Evolutionary conservation across 2,797 vertebrate genomes (phyloP).

Genomic region (Anguilla obscura): DNA sequence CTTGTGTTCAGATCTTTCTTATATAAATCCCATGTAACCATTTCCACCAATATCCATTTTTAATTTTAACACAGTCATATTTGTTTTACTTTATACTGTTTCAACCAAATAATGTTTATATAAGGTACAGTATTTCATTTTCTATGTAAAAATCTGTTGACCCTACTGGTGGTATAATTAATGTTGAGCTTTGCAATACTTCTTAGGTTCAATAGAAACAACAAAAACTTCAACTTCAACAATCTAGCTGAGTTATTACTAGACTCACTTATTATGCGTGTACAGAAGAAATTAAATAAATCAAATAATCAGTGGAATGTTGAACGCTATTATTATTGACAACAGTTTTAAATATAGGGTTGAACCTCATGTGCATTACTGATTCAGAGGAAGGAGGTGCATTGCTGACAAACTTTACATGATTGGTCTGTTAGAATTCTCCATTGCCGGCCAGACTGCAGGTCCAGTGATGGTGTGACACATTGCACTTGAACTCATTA

Average conservation of each 20-base stretch:
- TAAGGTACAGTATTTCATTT: not conserved
- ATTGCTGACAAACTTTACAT: not conserved
- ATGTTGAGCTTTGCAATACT: not conserved
- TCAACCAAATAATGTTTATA: not conserved
- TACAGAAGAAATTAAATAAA: not conserved
- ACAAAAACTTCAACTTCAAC: not conserved
- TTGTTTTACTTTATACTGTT: not conserved
- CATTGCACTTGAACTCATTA: not conserved
- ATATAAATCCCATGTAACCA: not conserved
- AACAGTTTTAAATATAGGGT: not conserved
- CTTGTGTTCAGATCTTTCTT: not conserved
- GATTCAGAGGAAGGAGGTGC: not conserved
- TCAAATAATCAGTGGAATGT: not conserved
- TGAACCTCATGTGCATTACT: not conserved
- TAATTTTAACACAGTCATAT: not conserved
- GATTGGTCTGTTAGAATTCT: not conserved
- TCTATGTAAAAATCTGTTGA: not conserved
- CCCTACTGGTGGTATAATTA: not conserved
- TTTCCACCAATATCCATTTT: not conserved
- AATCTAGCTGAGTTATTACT: not conserved
- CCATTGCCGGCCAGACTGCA: not conserved
- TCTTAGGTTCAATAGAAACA: not conserved
- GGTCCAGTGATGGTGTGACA: not conserved
- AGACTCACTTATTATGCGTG: not conserved
- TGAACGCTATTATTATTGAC: not conserved